Evolutionary conservation across 2,113 vertebrate genomes (phyloP).

Genomic region (Toxotes jaculatrix): DNA sequence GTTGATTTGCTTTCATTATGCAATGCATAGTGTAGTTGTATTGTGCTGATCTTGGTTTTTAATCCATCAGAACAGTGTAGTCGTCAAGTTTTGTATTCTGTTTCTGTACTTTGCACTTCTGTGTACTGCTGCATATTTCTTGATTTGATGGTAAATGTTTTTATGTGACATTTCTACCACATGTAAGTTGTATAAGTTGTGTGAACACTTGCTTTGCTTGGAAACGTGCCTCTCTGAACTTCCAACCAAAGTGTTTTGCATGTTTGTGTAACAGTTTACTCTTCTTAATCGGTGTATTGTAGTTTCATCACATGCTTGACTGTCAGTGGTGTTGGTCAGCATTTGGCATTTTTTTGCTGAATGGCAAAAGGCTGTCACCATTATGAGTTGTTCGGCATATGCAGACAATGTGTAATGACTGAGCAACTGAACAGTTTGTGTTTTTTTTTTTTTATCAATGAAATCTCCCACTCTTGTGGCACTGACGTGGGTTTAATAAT

Average conservation of each 20-base stretch:
- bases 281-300: slow-evolving; percentile 68
- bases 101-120: slow-evolving; percentile 67
- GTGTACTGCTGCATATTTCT: slow-evolving; percentile 60
- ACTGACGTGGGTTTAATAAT: slow-evolving; percentile 26
- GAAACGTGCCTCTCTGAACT: slow-evolving; percentile 72
- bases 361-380: slow-evolving; percentile 39
- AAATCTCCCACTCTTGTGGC: slow-evolving; percentile 19
- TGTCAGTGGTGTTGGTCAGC: slow-evolving; percentile 56
- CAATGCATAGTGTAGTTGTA: slow-evolving; percentile 51
- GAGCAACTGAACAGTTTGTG: neutral
- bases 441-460: neutral
- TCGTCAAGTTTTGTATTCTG: slow-evolving; percentile 63
- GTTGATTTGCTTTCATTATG: slow-evolving; percentile 67
- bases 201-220: slow-evolving; percentile 78
- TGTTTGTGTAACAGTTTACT: slow-evolving; percentile 83
- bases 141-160: slow-evolving; percentile 54
- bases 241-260: slow-evolving; percentile 87
- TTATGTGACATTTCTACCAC: slow-evolving; percentile 66
- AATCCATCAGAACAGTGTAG: slow-evolving; percentile 59
- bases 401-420: slow-evolving; percentile 20
- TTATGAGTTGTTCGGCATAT: slow-evolving; percentile 37
- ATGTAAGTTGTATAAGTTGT: slow-evolving; percentile 63
- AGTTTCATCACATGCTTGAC: slow-evolving; percentile 71
- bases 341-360: slow-evolving; percentile 66
- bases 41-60: slow-evolving; percentile 49